Base-by-base conservation (phyloP, 2,888 invertebrate genomes). In the Drosophila anceps region DNA sequence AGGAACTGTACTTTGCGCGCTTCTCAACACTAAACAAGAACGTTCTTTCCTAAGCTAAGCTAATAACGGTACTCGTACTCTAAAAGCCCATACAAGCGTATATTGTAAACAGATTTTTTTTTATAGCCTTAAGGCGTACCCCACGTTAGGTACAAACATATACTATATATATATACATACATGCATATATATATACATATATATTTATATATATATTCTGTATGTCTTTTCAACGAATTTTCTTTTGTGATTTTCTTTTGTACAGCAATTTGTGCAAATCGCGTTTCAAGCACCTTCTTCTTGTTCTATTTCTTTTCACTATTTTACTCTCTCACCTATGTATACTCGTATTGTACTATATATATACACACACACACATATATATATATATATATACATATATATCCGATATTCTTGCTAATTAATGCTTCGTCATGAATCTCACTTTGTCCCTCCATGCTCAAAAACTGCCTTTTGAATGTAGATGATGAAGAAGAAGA, bases 391-490 rank as follows among this genome's bases (percentile, higher is more conserved):
- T 66, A 69, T 58, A 31, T 31, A 67, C 48, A 43, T 51, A 20
- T 66, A 69, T 64, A 69, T 61, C 81, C 53, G 37, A 84, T 41
- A 69, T 76, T 78, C 63, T 79, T 66, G 69, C 71, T 79, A 68
- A 60, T 70, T 53, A 74, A 59, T 58, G 81, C 81, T 90, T 90
- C 60, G 67, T 80, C 84, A 73, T 70, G 89, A 89, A 90, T 84
- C 90, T 90, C 84, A 86, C 84, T 73, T 76, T 86, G 81, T 86
- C 85, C 85, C 90, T 86, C 85, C 85, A 86, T 88, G 85, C 90
- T 85, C 90, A 73, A 70, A 76, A 88, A 86, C 85, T 86, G 85
- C 85, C 85, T 89, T 88, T 89, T 85, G 72, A 73, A 83, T 67
- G 75, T 86, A 77, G 39, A 55, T 27, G 54, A 54, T 33, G 71